Conservation (phyloP, 1,140 invertebrate genomes). For the Rhyzopertha dominica region DNA sequence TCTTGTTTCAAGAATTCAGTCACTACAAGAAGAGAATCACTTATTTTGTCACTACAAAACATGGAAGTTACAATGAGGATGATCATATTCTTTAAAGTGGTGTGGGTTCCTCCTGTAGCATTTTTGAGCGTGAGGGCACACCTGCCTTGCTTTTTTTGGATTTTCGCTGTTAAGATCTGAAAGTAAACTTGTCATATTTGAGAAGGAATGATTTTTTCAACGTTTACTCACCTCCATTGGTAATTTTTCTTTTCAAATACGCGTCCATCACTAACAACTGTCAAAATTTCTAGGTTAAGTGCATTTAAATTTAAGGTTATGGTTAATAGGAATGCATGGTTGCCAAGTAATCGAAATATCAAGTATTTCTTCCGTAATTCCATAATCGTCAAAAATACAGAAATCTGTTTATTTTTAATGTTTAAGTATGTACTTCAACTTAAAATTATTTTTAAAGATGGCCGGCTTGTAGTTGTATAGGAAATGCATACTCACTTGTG, state of each 20-base stretch:
- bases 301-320: no score
- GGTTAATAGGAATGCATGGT: no score
- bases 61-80: constrained; percentile 63
- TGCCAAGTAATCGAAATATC: no score
- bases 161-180: constrained; percentile 16
- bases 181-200: constrained; percentile 3
- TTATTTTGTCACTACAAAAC: constrained; percentile 2
- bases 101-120: constrained; percentile 79
- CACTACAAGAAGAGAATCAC: constrained; percentile 23
- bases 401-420: no score
- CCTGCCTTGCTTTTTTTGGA: constrained; percentile 43
- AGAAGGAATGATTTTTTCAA: constrained; percentile 7
- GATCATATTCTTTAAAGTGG: constrained; percentile 74
- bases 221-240: background rate
- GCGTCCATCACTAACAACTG: constrained; percentile 2
- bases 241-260: constrained; percentile 14
- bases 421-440: no score
- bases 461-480: no score
- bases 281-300: no score
- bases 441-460: no score
- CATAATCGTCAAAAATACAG: no score
- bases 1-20: constrained; percentile 38
- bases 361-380: no score
- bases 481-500: no score
- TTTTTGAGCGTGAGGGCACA: constrained; percentile 63